Percentiles rank a stretch among this genome's conserved stretches.
Evolutionary conservation across 30 jellyfish, hydroid and myxozoan genomes (phyloP).

Genomic region (Catostylus mosaicus): DNA sequence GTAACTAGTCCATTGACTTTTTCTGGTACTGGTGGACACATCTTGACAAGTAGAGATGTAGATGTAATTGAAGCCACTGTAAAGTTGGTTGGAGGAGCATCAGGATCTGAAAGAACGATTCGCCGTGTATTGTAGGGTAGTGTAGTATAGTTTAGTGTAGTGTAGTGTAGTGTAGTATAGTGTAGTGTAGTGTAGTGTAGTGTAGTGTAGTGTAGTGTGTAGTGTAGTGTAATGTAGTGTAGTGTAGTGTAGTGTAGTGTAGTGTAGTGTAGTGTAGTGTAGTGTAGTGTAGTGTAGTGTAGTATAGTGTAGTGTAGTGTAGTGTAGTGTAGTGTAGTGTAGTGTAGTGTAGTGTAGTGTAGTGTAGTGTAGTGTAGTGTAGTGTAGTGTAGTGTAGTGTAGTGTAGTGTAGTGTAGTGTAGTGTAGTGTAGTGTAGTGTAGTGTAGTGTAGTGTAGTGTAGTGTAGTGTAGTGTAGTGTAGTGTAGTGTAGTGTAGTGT

Average conservation of each 20-base stretch:
- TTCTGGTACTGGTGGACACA: not conserved
- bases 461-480: slow-evolving; percentile 4
- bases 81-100: slow-evolving; percentile 14
- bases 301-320: slow-evolving; percentile 1
- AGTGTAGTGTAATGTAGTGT: not conserved
- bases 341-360: slow-evolving; percentile 1
- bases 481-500: not conserved
- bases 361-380: slow-evolving; percentile 1
- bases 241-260: not conserved
- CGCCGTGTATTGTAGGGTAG: not conserved
- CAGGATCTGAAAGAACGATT: slow-evolving; percentile 5
- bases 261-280: slow-evolving; percentile 2
- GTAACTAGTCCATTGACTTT: slow-evolving; percentile 12
- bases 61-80: not conserved
- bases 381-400: not conserved
- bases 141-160: not conserved
- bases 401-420: not conserved
- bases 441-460: not conserved
- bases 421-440: slow-evolving; percentile 1
- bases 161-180: not conserved
- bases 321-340: not conserved
- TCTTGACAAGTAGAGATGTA: not conserved
- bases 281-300: not conserved
- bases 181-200: not conserved
- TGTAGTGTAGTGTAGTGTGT: not conserved